Base-by-base conservation (phyloP, 1,140 invertebrate genomes). In the Drosophila teissieri region DNA sequence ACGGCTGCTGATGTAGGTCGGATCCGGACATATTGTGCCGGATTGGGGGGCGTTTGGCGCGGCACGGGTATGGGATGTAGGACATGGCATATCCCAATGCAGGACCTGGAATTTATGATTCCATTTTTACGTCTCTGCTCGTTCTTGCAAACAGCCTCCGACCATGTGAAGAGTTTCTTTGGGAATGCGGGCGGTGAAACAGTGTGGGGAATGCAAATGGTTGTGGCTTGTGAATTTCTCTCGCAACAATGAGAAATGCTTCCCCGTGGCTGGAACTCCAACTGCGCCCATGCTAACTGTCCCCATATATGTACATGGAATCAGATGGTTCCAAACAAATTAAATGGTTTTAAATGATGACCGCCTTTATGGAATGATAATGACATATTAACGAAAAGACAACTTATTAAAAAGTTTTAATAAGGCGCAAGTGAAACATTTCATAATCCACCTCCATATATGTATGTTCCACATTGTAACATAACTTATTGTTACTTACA, bases 1-100 rank as follows among this genome's bases (percentile, higher is more conserved):
- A 69, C 40, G 53, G 68, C 45, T 84, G 80, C 78, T 80, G 81
- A 80, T 78, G 81, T 78, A 72, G 69, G 75, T 88, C 53, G 65
- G 8, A 56, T 22, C 49, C 62, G 37, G 27, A 34, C 27, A 27
- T 1, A 24, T n/a, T n/a, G 24, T 6, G 7, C 39, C 17, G 42
- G 42, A 8, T 2, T 44, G 72, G 8, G 15, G 22, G 54, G 24
- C 24, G 24, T 24, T 24, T 4, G 4, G 24, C 4, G 24, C 4
- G 8, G 27, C 8, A 31, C 8, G 17, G 37, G n/a, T 7, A 22
- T 6, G 17, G 10, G 61, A 4, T 12, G 12, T 11, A 10, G 11
- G 17, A 6, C n/a, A 14, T 31, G 46, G 48, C n/a, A 0, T 11
- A 19, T 19, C 19, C 19, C 19, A 19, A 19, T 40, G 44, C 57